Conservation (phyloP, 1,140 invertebrate species). For the Bombus consobrinus region DNA sequence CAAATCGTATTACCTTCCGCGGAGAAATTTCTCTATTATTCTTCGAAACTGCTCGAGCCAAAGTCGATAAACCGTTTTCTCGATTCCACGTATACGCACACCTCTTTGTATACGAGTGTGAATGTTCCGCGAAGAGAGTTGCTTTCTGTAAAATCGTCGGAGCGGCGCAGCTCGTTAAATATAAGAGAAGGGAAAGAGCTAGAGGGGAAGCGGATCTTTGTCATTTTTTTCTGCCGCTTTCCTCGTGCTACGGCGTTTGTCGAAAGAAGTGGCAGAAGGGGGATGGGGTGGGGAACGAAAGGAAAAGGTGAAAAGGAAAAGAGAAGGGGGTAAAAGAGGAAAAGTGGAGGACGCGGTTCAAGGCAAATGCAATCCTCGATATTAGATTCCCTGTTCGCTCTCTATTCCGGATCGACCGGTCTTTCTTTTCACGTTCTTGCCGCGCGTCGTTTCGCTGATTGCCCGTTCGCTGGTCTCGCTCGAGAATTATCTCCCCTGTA, state of each 20-base stretch:
- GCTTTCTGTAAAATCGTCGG: not conserved
- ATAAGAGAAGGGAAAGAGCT: not conserved
- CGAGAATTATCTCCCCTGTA: constrained; percentile 55
- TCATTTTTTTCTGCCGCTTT: constrained; percentile 24
- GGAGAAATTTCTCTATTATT: constrained; percentile 35
- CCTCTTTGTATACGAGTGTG: not conserved
- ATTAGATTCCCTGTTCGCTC: constrained; percentile 64
- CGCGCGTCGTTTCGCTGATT: constrained; percentile 55
- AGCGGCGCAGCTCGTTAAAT: constrained; percentile 20
- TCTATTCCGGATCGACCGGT: constrained; percentile 36
- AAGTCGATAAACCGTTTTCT: not conserved
- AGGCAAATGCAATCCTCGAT: constrained; percentile 65
- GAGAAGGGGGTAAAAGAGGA: not conserved
- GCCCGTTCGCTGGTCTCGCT: constrained; percentile 46
- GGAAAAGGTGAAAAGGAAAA: not conserved
- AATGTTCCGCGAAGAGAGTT: not conserved
- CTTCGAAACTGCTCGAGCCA: not conserved
- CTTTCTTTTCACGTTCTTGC: constrained; percentile 57
- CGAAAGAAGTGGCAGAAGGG: not conserved
- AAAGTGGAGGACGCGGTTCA: constrained; percentile 35
- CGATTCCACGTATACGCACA: not conserved
- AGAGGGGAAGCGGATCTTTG: not conserved
- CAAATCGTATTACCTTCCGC: constrained; percentile 11
- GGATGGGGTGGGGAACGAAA: too few species aligned
- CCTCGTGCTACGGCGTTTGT: not conserved